These are phyloP conservation scores for Agrotis exclamationis DNA, from an alignment of 2,888 invertebrate genomes.

Conservation along the genomic window DNA sequence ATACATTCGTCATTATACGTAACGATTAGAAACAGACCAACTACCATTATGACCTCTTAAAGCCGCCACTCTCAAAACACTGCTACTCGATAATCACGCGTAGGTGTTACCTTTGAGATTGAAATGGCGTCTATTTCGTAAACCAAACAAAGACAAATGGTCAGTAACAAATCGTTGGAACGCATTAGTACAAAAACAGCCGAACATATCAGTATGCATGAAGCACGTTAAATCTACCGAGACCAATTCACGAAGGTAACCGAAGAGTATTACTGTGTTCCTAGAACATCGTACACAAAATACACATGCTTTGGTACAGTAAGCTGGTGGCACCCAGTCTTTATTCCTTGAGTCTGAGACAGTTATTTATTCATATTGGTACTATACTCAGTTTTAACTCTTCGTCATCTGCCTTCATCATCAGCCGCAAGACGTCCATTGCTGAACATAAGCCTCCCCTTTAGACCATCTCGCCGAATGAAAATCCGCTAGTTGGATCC, in stretches of 20 bases:
- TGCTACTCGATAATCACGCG: conserved; percentile 23
- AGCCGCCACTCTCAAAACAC: conserved; percentile 23
- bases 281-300: conserved; percentile 10
- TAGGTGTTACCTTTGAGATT: conserved; percentile 39
- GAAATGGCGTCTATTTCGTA: conserved; percentile 42
- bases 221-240: conserved; percentile 51
- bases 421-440: too few relatives aligned
- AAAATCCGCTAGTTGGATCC: too few relatives aligned
- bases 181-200: conserved; percentile 52
- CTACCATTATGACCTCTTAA: conserved; percentile 1
- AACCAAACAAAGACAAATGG: conserved; percentile 47
- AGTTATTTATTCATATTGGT: too few relatives aligned
- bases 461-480: too few relatives aligned
- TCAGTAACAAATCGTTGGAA: conserved; percentile 47
- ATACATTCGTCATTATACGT: background rate
- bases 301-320: background rate
- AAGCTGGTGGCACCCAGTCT: background rate
- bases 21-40: background rate
- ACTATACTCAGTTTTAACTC: too few relatives aligned
- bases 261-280: conserved; percentile 29
- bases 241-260: conserved; percentile 46
- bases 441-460: too few relatives aligned
- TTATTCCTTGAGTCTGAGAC: background rate
- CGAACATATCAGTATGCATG: conserved; percentile 44
- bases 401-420: too few relatives aligned